Evolutionary conservation across 2,113 vertebrate genomes (phyloP).

Genomic region (Morone chrysops): DNA sequence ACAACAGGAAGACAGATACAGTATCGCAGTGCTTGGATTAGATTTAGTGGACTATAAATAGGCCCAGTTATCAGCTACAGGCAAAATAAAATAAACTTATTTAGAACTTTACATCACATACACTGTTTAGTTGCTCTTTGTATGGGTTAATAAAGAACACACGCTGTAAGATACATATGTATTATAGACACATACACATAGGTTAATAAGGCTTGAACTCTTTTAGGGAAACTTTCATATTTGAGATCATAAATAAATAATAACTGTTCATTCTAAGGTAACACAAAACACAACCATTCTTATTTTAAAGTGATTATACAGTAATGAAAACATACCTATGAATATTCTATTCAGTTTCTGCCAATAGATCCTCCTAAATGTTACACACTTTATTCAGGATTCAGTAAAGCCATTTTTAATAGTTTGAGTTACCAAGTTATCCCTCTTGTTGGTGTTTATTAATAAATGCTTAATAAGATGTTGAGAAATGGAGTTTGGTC

Average conservation of each 20-base stretch:
- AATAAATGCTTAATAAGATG: neutral
- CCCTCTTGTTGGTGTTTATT: neutral
- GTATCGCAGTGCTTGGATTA: conserved; percentile 6
- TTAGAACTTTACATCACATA: neutral
- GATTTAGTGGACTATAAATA: conserved; percentile 25
- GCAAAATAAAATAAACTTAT: neutral
- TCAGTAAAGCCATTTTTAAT: no score
- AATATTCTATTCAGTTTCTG: no score
- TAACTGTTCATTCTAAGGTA: neutral
- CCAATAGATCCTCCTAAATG: no score
- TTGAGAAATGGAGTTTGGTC: neutral
- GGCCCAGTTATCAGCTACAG: neutral
- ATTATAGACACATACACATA: neutral
- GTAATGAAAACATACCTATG: no score
- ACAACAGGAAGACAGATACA: conserved; percentile 28
- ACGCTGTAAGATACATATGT: neutral
- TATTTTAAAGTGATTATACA: no score
- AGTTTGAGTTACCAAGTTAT: no score
- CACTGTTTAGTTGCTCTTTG: neutral
- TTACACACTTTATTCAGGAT: neutral
- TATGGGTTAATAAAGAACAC: neutral
- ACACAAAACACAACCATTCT: no score
- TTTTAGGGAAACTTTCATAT: neutral
- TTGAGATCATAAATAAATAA: neutral
- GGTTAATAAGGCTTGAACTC: neutral